Conservation (phyloP, 2,888 invertebrate species). For the Diaperis boleti region DNA sequence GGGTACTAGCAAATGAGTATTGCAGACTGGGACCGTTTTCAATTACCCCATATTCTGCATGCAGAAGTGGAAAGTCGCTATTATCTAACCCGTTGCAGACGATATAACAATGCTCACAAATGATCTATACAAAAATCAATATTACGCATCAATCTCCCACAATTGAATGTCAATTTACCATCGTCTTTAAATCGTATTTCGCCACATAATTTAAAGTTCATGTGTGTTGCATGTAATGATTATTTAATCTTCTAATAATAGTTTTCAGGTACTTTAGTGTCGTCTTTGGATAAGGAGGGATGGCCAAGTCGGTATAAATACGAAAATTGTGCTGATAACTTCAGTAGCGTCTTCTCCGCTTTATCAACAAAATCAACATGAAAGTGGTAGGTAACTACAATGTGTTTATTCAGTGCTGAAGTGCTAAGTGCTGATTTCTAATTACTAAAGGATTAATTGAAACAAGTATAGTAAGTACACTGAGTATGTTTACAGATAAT, state of each 20-base stretch:
- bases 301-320: constrained; percentile 42
- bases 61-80: constrained; percentile 20
- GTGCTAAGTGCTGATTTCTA: constrained; percentile 16
- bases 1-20: constrained; percentile 7
- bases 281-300: constrained; percentile 40
- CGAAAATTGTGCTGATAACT: constrained; percentile 32
- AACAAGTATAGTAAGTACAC: not conserved
- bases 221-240: constrained; percentile 48
- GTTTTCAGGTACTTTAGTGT: constrained; percentile 43
- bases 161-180: constrained; percentile 45
- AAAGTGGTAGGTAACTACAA: constrained; percentile 44
- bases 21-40: constrained; percentile 10
- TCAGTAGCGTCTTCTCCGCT: constrained; percentile 32
- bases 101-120: constrained; percentile 29
- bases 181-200: constrained; percentile 46
- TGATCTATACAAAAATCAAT: constrained; percentile 37
- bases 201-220: constrained; percentile 51
- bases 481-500: constrained; percentile 37
- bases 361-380: constrained; percentile 40
- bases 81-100: constrained; percentile 34
- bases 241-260: constrained; percentile 50
- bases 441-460: not conserved
- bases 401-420: constrained; percentile 21
- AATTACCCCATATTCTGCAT: constrained; percentile 21
- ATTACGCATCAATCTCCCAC: constrained; percentile 39